These are phyloP conservation scores for Drosophila yooni DNA, from an alignment of 2,888 invertebrate genomes.

Conservation along the genomic window DNA sequence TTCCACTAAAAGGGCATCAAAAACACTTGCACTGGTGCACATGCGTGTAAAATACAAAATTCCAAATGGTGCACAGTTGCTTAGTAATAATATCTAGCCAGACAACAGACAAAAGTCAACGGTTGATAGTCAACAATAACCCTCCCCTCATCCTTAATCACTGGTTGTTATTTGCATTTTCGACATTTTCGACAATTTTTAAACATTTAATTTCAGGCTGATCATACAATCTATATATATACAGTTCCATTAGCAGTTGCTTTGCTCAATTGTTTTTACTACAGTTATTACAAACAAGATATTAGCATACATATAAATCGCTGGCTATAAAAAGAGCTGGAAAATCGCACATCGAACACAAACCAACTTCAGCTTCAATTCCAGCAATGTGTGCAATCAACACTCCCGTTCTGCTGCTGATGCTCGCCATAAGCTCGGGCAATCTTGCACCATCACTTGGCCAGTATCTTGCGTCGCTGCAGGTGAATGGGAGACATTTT, in stretches of 20 bases:
- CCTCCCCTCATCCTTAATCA: not conserved
- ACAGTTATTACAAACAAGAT: slow-evolving; percentile 5
- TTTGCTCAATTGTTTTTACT: slow-evolving; percentile 9
- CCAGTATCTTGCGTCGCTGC: slow-evolving; percentile 85
- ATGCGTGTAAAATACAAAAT: too few species aligned
- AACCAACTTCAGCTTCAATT: slow-evolving; percentile 17
- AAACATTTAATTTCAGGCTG: too few species aligned
- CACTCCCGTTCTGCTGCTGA: slow-evolving; percentile 57
- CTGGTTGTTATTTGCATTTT: slow-evolving; percentile 15
- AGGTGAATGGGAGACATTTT: slow-evolving; percentile 66
- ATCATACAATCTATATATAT: too few species aligned
- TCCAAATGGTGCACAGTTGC: too few species aligned
- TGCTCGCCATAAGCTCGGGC: slow-evolving; percentile 24
- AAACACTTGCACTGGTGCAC: too few species aligned
- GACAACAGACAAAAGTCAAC: too few species aligned
- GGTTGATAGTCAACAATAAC: too few species aligned
- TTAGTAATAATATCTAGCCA: too few species aligned
- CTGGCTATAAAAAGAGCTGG: slow-evolving; percentile 59
- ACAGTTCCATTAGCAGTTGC: not conserved
- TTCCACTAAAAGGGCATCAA: too few species aligned
- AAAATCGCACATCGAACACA: slow-evolving; percentile 31
- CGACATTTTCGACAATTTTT: not conserved
- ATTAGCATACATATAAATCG: not conserved
- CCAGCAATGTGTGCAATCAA: slow-evolving; percentile 50
- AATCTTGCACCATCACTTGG: slow-evolving; percentile 69